phyloP scores from a whole-genome alignment of 1,140 invertebrate species.

The Drosophila punjabiensis region DNA sequence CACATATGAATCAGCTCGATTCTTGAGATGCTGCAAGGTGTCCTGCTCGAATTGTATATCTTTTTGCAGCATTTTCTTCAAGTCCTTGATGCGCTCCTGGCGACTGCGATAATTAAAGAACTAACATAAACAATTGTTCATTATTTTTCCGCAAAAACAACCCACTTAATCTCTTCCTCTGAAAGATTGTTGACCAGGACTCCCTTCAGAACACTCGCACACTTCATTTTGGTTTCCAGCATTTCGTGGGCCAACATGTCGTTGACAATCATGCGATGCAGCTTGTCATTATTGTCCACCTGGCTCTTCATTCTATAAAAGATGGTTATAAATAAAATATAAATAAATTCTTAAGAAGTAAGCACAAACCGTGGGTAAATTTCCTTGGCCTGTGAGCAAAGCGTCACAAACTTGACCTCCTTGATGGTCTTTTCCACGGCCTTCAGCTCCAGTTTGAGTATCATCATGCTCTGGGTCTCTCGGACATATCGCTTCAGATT shows the following conservation, averaged over 20 bases:
- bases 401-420: conserved; percentile 73
- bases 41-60: conserved; percentile 41
- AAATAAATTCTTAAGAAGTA: too few species aligned
- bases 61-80: conserved; percentile 45
- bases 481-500: conserved; percentile 73
- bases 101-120: conserved; percentile 40
- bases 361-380: conserved; percentile 71
- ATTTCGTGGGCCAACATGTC: conserved; percentile 72
- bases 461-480: conserved; percentile 76
- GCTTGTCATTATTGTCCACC: conserved; percentile 77
- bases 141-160: background rate
- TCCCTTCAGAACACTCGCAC: conserved; percentile 67
- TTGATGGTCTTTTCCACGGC: conserved; percentile 73
- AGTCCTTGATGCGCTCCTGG: conserved; percentile 59
- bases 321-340: background rate
- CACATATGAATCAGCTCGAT: conserved; percentile 72
- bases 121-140: too few species aligned
- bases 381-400: conserved; percentile 74
- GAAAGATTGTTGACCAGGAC: conserved; percentile 75
- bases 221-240: conserved; percentile 73
- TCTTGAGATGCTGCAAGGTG: conserved; percentile 63
- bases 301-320: conserved; percentile 75
- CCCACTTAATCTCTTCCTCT: conserved; percentile 75
- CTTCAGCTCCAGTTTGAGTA: conserved; percentile 70
- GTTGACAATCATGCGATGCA: conserved; percentile 69